Conservation (phyloP, 2,888 invertebrate genomes). For the Arrhopalites spinosus region DNA sequence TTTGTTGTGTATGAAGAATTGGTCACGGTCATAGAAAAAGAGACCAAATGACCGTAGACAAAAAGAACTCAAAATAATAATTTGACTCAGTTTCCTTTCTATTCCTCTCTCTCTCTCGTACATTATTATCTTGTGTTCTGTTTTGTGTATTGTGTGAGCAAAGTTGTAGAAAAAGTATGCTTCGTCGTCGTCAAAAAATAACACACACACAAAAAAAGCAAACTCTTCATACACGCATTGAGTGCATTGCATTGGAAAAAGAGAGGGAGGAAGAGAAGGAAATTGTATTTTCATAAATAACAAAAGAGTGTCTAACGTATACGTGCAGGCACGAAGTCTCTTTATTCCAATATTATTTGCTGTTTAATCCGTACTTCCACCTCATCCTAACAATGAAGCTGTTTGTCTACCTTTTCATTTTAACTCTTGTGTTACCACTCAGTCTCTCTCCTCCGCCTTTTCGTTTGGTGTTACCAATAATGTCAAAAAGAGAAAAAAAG, state of each 20-base stretch:
- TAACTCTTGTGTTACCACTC: neutral
- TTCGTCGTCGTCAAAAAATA: slow-evolving; percentile 11
- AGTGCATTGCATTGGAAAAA: no score
- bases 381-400: slow-evolving; percentile 36
- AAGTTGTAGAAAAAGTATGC: slow-evolving; percentile 26
- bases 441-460: neutral
- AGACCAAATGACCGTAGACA: slow-evolving; percentile 45
- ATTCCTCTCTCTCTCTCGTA: slow-evolving; percentile 15
- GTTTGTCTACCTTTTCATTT: slow-evolving; percentile 33
- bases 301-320: slow-evolving; percentile 42
- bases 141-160: slow-evolving; percentile 20
- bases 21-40: slow-evolving; percentile 46
- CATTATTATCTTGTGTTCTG: neutral
- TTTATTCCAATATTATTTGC: slow-evolving; percentile 41
- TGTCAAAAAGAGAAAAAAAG: no score
- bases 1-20: slow-evolving; percentile 30
- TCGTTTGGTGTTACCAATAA: neutral
- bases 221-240: neutral
- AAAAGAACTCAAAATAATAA: slow-evolving; percentile 38
- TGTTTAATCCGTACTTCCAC: slow-evolving; percentile 49
- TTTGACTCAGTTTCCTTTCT: slow-evolving; percentile 40
- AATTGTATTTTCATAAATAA: slow-evolving; percentile 50
- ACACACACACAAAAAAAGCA: neutral
- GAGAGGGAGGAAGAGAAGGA: slow-evolving; percentile 30
- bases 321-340: slow-evolving; percentile 41